Evolutionary conservation across 2,797 vertebrate genomes (phyloP).

Genomic region (Brotula barbata): DNA sequence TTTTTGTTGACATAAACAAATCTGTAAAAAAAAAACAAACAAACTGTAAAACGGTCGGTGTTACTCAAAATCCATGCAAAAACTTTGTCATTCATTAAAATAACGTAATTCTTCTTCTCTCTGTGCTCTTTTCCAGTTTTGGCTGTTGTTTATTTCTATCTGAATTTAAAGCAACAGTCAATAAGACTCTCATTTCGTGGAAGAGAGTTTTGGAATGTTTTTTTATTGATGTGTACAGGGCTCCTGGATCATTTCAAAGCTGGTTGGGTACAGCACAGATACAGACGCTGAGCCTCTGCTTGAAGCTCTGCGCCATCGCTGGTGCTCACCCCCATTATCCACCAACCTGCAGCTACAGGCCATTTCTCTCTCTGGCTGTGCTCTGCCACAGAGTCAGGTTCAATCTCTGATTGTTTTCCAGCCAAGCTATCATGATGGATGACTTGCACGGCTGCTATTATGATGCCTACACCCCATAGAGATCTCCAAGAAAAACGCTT

Average conservation of each 20-base stretch:
- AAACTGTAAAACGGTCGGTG: no score
- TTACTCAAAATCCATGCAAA: no score
- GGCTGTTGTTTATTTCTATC: slow-evolving; percentile 14
- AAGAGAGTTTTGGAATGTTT: slow-evolving; percentile 31
- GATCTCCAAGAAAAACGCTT: slow-evolving; percentile 38
- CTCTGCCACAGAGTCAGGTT: slow-evolving; percentile 56
- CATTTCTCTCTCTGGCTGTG: slow-evolving; percentile 60
- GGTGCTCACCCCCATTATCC: slow-evolving; percentile 62
- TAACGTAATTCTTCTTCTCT: not conserved
- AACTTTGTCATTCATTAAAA: not conserved
- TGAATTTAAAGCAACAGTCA: slow-evolving; percentile 24
- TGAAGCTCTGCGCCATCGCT: slow-evolving; percentile 47
- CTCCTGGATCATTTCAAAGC: slow-evolving; percentile 58
- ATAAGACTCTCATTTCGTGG: slow-evolving; percentile 22
- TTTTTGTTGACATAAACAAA: not conserved
- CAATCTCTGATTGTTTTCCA: slow-evolving; percentile 70
- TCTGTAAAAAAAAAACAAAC: no score
- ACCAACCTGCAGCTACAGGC: slow-evolving; percentile 59
- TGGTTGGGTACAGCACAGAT: slow-evolving; percentile 42
- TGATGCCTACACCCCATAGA: slow-evolving; percentile 51
- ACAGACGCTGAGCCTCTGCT: slow-evolving; percentile 34
- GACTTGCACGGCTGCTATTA: slow-evolving; percentile 60
- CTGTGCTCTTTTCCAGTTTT: not conserved
- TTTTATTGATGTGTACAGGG: slow-evolving; percentile 41
- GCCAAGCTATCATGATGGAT: slow-evolving; percentile 67